These are phyloP conservation scores for Cephalopholis sonnerati DNA, from an alignment of 2,113 vertebrate species.

Conservation along the genomic window DNA sequence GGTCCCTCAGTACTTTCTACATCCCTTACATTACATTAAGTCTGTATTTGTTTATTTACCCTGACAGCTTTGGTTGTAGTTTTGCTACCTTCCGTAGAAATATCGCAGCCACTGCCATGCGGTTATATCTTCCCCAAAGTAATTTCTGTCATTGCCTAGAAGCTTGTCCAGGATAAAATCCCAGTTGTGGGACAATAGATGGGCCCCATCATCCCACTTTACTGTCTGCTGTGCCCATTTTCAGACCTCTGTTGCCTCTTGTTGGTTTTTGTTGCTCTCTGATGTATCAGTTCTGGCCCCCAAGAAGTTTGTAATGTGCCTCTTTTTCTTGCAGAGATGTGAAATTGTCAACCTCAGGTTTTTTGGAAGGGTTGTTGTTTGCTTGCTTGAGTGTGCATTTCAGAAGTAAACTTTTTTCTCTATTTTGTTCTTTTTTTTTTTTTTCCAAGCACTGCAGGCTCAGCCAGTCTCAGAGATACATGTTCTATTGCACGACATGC, in stretches of 20 bases:
- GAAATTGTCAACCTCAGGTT: background rate
- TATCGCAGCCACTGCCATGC: background rate
- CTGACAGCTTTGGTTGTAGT: conserved; percentile 13
- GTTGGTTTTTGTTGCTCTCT: conserved; percentile 11
- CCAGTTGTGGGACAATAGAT: conserved; percentile 14
- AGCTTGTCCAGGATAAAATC: background rate
- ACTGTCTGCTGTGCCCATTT: conserved; percentile 1
- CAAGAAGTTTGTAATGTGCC: conserved; percentile 1
- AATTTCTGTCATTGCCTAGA: background rate
- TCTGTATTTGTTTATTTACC: conserved; percentile 16
- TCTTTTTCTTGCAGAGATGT: background rate
- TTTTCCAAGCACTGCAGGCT: conserved; percentile 1
- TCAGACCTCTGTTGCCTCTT: background rate
- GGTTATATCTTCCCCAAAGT: background rate
- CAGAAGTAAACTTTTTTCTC: background rate
- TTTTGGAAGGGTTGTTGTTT: background rate
- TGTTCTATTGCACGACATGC: background rate
- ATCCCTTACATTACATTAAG: conserved; percentile 33
- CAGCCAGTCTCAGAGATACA: background rate
- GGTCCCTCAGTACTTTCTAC: conserved; percentile 16
- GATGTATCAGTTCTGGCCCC: background rate
- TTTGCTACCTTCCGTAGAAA: background rate
- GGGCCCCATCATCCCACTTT: background rate
- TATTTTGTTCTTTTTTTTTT: background rate
- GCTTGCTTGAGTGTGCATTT: background rate